Evolutionary conservation across 2,888 invertebrate genomes (phyloP).

Genomic region (Drosophila macrospina): DNA sequence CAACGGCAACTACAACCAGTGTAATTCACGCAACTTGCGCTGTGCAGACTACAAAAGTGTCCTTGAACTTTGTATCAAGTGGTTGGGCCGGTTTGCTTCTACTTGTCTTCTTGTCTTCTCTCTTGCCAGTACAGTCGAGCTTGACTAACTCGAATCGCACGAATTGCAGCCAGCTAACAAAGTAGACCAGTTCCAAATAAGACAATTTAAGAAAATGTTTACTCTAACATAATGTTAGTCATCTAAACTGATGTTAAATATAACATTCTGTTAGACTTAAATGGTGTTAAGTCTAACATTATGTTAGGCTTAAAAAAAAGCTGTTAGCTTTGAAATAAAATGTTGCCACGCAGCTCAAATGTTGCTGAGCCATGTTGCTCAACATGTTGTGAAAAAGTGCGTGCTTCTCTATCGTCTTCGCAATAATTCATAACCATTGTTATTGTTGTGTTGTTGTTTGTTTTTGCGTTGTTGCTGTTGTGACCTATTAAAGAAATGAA

Average conservation of each 20-base stretch:
- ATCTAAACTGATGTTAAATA: background rate
- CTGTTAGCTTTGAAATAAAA: background rate
- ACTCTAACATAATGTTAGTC: background rate
- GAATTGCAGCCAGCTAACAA: background rate
- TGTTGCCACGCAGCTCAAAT: slow-evolving; percentile 22
- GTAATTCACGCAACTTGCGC: slow-evolving; percentile 46
- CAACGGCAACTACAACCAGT: slow-evolving; percentile 21
- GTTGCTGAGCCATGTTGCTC: slow-evolving; percentile 9
- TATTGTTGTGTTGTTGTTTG: slow-evolving; percentile 5
- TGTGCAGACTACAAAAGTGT: slow-evolving; percentile 49
- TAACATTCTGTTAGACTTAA: background rate
- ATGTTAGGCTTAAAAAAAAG: no score
- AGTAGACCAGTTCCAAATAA: slow-evolving; percentile 2
- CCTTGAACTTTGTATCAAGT: slow-evolving; percentile 62
- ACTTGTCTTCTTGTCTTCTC: slow-evolving; percentile 15
- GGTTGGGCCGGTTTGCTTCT: slow-evolving; percentile 50
- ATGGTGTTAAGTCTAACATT: background rate
- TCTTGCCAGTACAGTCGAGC: slow-evolving; percentile 15
- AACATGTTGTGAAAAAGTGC: slow-evolving; percentile 29
- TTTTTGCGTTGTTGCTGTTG: slow-evolving; percentile 25
- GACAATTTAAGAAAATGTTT: background rate
- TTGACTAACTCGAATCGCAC: slow-evolving; percentile 9
- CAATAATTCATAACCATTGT: slow-evolving; percentile 23
- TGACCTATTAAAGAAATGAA: slow-evolving; percentile 60
- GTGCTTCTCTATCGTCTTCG: slow-evolving; percentile 33